A percentile compares a stretch with the other conserved stretches of the same genome.
These are phyloP conservation scores for Coptodon bakossiorum DNA, from an alignment of 2,113 vertebrate genomes.

Conservation along the genomic window DNA sequence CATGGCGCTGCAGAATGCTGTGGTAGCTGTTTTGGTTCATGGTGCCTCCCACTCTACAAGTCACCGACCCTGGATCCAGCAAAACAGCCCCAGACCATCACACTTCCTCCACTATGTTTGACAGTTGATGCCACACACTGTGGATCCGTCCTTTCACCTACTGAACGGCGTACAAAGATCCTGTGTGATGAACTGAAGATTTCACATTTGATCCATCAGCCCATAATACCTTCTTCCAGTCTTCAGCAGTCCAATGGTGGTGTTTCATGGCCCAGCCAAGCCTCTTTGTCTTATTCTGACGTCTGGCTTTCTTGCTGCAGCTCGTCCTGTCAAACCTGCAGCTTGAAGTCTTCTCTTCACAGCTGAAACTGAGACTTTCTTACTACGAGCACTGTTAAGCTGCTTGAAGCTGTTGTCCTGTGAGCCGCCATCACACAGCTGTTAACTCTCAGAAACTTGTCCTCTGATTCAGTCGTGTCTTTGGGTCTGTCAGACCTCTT, in stretches of 20 bases:
- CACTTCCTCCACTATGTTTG: too few species aligned
- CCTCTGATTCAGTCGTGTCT: too few species aligned
- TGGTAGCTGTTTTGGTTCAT: neutral
- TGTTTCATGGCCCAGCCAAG: accelerated
- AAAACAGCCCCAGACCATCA: too few species aligned
- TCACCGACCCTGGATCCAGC: neutral
- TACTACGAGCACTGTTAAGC: neutral
- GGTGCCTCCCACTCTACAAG: neutral
- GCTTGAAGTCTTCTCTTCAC: accelerated
- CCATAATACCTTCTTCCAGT: neutral
- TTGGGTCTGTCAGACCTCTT: too few species aligned
- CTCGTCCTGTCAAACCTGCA: neutral
- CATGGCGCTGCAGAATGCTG: neutral
- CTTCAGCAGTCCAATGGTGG: neutral
- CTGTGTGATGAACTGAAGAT: neutral
- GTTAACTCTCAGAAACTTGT: too few species aligned
- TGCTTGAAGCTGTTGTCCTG: neutral
- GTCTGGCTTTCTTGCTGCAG: neutral
- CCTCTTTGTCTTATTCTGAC: neutral
- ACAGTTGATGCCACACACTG: too few species aligned
- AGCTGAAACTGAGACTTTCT: neutral
- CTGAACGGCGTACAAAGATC: neutral
- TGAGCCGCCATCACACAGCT: too few species aligned
- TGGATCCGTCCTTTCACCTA: too few species aligned
- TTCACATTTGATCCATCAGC: neutral